These are phyloP conservation scores for Nipponia nippon DNA, from an alignment of 2,113 vertebrate genomes.

Conservation along the genomic window DNA sequence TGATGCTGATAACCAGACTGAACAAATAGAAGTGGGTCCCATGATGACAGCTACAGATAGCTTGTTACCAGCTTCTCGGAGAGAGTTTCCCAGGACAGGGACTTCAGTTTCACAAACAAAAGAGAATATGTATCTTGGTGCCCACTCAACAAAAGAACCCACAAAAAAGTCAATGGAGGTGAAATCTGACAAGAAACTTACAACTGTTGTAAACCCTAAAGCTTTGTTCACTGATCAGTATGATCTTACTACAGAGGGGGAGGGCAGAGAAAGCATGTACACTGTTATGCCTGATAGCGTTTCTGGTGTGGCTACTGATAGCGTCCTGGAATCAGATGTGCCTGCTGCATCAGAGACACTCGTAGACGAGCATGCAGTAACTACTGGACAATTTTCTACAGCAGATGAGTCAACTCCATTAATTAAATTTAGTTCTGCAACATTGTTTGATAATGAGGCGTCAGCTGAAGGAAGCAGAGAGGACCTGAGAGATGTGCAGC, in stretches of 20 bases:
- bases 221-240: background rate
- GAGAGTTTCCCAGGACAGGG: slow-evolving; percentile 36
- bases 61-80: slow-evolving; percentile 21
- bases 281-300: background rate
- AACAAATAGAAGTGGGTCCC: slow-evolving; percentile 77
- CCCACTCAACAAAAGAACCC: slow-evolving; percentile 47
- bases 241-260: slow-evolving; percentile 25
- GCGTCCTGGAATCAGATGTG: slow-evolving; percentile 24
- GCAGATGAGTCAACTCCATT: background rate
- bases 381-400: background rate
- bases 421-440: background rate
- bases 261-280: slow-evolving; percentile 12
- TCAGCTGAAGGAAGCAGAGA: slow-evolving; percentile 23
- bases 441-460: background rate
- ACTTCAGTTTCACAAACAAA: slow-evolving; percentile 40
- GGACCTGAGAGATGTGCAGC: slow-evolving; percentile 8
- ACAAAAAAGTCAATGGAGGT: slow-evolving; percentile 62
- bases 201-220: slow-evolving; percentile 60
- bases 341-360: slow-evolving; percentile 51
- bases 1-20: slow-evolving; percentile 63
- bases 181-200: slow-evolving; percentile 60
- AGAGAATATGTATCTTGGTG: background rate
- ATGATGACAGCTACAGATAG: slow-evolving; percentile 63
- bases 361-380: background rate
- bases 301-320: background rate